Conservation (phyloP, 53 echinoderm and acorn worm genomes). For the Holothuria leucospilota region DNA sequence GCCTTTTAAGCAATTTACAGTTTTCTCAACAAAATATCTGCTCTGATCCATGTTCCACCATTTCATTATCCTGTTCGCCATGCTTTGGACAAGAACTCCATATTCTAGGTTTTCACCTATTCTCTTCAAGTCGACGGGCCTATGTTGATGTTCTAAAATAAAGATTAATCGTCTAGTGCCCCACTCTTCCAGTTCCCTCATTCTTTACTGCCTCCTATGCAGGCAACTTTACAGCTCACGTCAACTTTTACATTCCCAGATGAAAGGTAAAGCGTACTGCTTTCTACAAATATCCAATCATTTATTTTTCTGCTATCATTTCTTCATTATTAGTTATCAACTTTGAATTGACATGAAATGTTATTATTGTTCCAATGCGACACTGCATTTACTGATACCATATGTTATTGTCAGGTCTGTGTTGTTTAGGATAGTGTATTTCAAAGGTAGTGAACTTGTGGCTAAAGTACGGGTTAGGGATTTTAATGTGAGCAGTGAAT, state of each 20-base stretch:
- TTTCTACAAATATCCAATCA: background rate
- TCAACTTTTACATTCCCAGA: slow-evolving; percentile 93
- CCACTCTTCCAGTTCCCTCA: slow-evolving; percentile 64
- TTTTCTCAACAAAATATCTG: background rate
- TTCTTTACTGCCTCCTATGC: slow-evolving; percentile 42
- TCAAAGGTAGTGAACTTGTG: too few relatives aligned
- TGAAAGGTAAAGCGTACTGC: slow-evolving; percentile 60
- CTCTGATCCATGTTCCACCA: too few relatives aligned
- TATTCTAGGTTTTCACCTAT: slow-evolving; percentile 1
- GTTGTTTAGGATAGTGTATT: too few relatives aligned
- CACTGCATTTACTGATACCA: background rate
- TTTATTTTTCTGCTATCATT: background rate
- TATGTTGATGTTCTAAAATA: slow-evolving; percentile 93
- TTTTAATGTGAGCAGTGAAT: too few relatives aligned
- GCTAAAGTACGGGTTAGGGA: too few relatives aligned
- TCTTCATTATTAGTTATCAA: too few relatives aligned
- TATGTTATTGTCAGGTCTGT: background rate
- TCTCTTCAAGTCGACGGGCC: slow-evolving; percentile 60
- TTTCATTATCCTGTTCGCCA: background rate
- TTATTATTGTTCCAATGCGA: background rate
- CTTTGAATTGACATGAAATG: background rate
- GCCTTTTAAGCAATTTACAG: too few relatives aligned
- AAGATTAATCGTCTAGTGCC: slow-evolving; percentile 68
- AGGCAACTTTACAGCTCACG: slow-evolving; percentile 49
- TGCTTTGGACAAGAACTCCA: background rate